Conservation (phyloP, 2,888 invertebrate species). For the Parelbella ahira region DNA sequence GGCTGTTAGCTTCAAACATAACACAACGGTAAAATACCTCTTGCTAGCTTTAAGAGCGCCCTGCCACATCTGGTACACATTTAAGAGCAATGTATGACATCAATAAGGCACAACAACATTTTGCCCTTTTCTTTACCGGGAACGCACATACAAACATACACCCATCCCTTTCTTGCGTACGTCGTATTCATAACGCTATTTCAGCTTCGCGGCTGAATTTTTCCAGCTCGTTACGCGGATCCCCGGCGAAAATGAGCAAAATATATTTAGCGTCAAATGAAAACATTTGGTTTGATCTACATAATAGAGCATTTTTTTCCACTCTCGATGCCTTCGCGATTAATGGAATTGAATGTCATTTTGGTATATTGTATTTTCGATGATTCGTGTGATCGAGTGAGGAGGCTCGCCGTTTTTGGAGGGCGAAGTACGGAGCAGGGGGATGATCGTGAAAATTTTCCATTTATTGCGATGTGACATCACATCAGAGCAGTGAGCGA, state of each 20-base stretch:
- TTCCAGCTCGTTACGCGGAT: constrained; percentile 52
- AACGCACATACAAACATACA: constrained; percentile 30
- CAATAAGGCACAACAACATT: constrained; percentile 48
- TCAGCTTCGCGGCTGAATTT: constrained; percentile 42
- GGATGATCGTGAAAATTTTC: too few relatives aligned
- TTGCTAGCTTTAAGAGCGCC: constrained; percentile 36
- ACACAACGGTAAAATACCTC: constrained; percentile 32
- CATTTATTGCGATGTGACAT: too few relatives aligned
- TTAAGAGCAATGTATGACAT: constrained; percentile 55
- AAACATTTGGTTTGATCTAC: constrained; percentile 63
- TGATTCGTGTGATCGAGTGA: too few relatives aligned
- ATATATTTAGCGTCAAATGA: constrained; percentile 65
- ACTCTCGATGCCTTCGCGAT: not conserved
- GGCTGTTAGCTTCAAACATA: constrained; percentile 6
- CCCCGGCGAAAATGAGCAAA: constrained; percentile 54
- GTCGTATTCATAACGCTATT: constrained; percentile 26
- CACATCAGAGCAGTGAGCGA: too few relatives aligned
- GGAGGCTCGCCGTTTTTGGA: too few relatives aligned
- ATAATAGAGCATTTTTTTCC: constrained; percentile 33
- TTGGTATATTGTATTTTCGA: too few relatives aligned
- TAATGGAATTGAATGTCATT: not conserved
- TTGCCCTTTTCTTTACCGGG: constrained; percentile 36
- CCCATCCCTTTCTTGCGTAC: constrained; percentile 33
- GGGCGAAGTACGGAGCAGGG: too few relatives aligned
- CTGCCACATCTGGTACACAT: constrained; percentile 47